Conservation (phyloP, 2,797 vertebrate species). For the Babyrousa celebensis region DNA sequence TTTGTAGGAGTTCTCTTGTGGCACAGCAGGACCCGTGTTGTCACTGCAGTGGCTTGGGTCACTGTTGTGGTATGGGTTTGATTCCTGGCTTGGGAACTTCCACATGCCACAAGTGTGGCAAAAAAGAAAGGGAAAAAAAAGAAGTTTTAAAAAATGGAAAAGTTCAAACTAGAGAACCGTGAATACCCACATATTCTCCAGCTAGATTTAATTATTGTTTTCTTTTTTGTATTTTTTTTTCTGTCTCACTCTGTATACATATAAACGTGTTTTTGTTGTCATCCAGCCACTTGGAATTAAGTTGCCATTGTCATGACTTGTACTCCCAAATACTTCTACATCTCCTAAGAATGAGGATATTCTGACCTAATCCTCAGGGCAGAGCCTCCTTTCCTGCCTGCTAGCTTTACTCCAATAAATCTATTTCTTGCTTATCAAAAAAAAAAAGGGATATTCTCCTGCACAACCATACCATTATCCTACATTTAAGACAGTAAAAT, state of each 20-base stretch:
- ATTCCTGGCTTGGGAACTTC: no score
- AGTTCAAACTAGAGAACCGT: conserved; percentile 14
- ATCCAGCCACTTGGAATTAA: conserved; percentile 47
- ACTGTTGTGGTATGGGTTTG: no score
- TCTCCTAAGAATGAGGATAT: neutral
- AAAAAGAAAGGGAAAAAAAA: neutral
- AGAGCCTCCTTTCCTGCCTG: no score
- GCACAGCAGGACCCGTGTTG: no score
- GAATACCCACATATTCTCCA: neutral
- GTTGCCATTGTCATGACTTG: neutral
- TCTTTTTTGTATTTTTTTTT: neutral
- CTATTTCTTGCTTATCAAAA: no score
- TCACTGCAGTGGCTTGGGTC: no score
- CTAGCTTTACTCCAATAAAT: no score
- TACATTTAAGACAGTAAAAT: conserved; percentile 12
- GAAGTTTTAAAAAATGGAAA: conserved; percentile 30
- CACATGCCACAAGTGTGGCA: no score
- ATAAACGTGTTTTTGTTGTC: neutral
- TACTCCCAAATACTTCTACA: neutral
- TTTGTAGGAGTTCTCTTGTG: neutral
- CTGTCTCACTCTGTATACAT: neutral
- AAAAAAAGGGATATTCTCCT: neutral
- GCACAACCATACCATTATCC: neutral
- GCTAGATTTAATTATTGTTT: neutral
- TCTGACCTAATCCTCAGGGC: neutral